These are phyloP conservation scores for Hemicentrotus pulcherrimus DNA, from an alignment of 35 echinoderm and acorn worm species.

Conservation along the genomic window DNA sequence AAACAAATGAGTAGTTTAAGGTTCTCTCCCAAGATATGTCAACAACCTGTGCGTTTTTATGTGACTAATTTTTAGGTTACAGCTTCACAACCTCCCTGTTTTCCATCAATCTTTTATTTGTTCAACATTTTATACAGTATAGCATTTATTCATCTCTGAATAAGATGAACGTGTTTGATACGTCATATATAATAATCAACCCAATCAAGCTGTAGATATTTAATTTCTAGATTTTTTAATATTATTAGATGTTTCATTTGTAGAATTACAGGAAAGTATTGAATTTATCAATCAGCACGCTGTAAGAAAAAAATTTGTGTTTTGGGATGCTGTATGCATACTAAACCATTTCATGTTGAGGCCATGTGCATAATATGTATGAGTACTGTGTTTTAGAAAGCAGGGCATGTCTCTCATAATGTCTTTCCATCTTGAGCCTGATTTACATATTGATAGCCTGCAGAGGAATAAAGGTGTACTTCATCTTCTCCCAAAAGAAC, in stretches of 20 bases:
- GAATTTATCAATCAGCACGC: no score
- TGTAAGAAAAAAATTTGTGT: not conserved
- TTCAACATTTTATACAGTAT: not conserved
- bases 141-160: not conserved
- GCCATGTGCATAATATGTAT: not conserved
- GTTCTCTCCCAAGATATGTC: not conserved
- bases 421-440: not conserved
- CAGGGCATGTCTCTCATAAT: slow-evolving; percentile 5
- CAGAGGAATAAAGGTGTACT: slow-evolving; percentile 26
- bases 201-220: not conserved
- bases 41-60: not conserved
- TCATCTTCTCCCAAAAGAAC: not conserved
- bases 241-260: no score
- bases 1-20: no score
- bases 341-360: not conserved
- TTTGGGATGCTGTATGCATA: not conserved
- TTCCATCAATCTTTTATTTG: not conserved
- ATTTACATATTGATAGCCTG: slow-evolving; percentile 35
- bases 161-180: not conserved
- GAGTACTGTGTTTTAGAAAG: not conserved
- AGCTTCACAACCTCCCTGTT: not conserved
- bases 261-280: no score
- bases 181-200: not conserved
- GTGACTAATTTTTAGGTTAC: not conserved
- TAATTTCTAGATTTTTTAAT: not conserved